Percentiles rank a stretch among this genome's conserved stretches.
These are phyloP conservation scores for Ochotona princeps DNA, from an alignment of 2,113 vertebrate genomes.

Conservation along the genomic window DNA sequence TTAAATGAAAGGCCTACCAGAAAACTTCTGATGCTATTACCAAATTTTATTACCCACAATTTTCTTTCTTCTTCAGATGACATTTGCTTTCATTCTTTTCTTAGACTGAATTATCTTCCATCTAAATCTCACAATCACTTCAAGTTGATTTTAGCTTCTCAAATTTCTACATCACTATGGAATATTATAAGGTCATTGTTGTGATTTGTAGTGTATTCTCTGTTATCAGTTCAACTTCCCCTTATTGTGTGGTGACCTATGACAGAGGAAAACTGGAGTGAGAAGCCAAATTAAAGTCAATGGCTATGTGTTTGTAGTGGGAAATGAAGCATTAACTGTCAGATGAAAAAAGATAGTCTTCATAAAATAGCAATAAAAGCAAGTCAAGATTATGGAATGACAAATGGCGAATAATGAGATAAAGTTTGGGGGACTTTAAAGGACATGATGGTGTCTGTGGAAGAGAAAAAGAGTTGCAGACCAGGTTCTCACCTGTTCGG, in stretches of 20 bases:
- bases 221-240: background rate
- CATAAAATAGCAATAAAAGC: conserved; percentile 22
- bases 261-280: background rate
- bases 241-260: background rate
- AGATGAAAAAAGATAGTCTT: background rate
- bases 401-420: background rate
- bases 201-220: background rate
- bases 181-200: background rate
- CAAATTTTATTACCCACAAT: background rate
- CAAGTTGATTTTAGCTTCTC: background rate
- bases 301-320: background rate
- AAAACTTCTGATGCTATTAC: background rate
- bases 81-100: background rate
- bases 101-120: background rate
- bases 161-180: background rate
- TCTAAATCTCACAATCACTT: background rate
- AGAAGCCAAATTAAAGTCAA: background rate
- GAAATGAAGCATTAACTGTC: conserved; percentile 9
- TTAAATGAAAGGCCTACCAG: background rate
- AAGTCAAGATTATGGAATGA: background rate
- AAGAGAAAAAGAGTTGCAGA: background rate
- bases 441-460: background rate
- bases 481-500: background rate
- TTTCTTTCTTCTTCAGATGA: background rate
- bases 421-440: background rate